Conservation (phyloP, 2,888 invertebrate species). For the Gymnosoma rotundatum region DNA sequence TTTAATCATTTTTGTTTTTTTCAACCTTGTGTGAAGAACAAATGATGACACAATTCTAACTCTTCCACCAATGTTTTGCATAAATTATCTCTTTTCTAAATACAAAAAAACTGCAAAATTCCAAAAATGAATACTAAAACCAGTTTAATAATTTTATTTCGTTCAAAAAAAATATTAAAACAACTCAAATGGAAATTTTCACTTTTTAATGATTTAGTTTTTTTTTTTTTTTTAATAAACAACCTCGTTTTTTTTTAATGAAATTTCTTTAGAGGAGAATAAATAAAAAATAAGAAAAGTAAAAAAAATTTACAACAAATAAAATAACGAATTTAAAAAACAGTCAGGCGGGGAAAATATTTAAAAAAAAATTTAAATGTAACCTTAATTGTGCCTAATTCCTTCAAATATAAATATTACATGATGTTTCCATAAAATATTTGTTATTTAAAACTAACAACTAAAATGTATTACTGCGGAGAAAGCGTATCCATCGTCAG, state of each 20-base stretch:
- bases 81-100: constrained; percentile 40
- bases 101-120: constrained; percentile 19
- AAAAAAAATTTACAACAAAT: too few relatives aligned
- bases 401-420: too few relatives aligned
- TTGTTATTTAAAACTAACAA: too few relatives aligned
- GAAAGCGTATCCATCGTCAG: too few relatives aligned
- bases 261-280: neutral
- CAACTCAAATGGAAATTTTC: constrained; percentile 40
- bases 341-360: too few relatives aligned
- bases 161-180: constrained; percentile 29
- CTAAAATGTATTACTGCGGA: too few relatives aligned
- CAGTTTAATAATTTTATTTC: constrained; percentile 31
- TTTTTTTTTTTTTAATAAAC: neutral
- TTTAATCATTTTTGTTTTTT: too few relatives aligned
- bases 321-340: too few relatives aligned
- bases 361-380: too few relatives aligned
- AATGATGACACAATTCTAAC: constrained; percentile 63
- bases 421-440: too few relatives aligned
- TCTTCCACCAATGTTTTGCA: constrained; percentile 41
- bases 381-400: too few relatives aligned
- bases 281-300: constrained; percentile 6
- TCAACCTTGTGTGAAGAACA: too few relatives aligned
- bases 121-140: constrained; percentile 11
- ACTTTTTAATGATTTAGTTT: constrained; percentile 45
- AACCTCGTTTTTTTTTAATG: neutral